Base-by-base conservation (phyloP, 2,113 vertebrate genomes). In the Suricata suricatta region DNA sequence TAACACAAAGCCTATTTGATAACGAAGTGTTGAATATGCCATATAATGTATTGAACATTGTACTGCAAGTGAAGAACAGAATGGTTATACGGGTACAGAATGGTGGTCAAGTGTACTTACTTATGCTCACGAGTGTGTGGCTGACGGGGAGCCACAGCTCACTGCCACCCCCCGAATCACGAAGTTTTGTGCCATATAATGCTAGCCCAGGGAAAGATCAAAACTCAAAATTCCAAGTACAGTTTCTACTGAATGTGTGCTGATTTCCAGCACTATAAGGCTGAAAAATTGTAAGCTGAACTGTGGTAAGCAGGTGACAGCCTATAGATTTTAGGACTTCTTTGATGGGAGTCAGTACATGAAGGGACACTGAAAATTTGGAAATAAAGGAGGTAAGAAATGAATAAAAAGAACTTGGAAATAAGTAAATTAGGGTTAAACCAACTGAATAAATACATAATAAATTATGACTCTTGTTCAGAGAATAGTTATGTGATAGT, bases 381-480 rank as follows among this genome's bases (percentile, higher is more conserved):
- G 6, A 88, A 82, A 93, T 44, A 88, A 90, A 38, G 25, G 35
- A 71, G 82, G 38, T 15, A 47, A 71, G 50, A 83, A 77, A 82
- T 44, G 72, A 77, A 8, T 44, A 84, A 96, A 41, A 77, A 31
- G 14, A 88, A 96, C 44, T 50, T 31, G 33, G 52, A 94, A 72
- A 81, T 63, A 90, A 81, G 15, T 77, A 91, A 97, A 84, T 91
- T 41, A 74, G 47, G 12, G 23, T 66, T 81, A 84, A 84, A 76
- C 16, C 76, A 84, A 95, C 0, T 85, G 57, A 96, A 93, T 38
- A 90, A 89, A 94, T 33, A 74, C 10, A 38, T 17, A 80, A 69
- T 71, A 17, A 83, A 95, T 82, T 33, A 52, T 29, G 74, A 57
- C 52, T 96, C 25, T 60, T 21, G 4, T 6, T 13, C 29, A 79